Base-by-base conservation (phyloP, 2,797 vertebrate species). In the Cichlasoma orientale region DNA sequence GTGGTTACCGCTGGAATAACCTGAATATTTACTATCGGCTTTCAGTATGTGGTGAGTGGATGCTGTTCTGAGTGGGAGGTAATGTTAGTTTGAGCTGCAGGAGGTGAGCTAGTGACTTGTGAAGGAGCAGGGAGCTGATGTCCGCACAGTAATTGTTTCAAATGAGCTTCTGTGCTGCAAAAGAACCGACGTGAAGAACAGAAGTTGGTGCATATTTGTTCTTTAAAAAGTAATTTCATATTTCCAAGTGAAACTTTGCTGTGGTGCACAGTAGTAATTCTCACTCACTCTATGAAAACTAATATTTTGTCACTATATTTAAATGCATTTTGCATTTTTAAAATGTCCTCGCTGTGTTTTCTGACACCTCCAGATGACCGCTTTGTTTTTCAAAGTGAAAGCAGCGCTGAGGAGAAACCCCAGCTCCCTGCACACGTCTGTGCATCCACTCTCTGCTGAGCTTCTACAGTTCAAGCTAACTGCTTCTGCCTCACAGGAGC, bases 11-110 rank as follows among this genome's bases (percentile, higher is more conserved):
- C 74, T 79, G 74, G 83, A 86, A 86, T 56, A 80, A 75, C 33
- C 82, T 70, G 80, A 79, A 89, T 88, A 86, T 89, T 87, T 82
- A 89, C 70, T 75, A 86, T 80, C 59, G 53, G 74, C 80, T 80
- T 85, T 86, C 81, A 55, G 82, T 86, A 2, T 55, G 82, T 77
- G 79, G 77, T 84, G 82, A 89, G 80, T 68, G 82, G 72, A 72
- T 68, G 76, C 77, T 56, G 72, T 52, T 80, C 81, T 81, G 79
- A 74, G 82, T 78, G 80, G 79, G 73, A 74, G 79, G 80, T 73
- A 59, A 61, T 71, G 77, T 23, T 82, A 54, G 68, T 73, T 23
- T n/a, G 56, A 88, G 80, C 75, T 80, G 83, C 77, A 25, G 82
- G 72, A 82, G 72, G 63, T 70, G 54, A 81, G 38, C 56, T 69